phyloP scores from a whole-genome alignment of 2,888 invertebrate genomes.

The Acrobasis consociella region DNA sequence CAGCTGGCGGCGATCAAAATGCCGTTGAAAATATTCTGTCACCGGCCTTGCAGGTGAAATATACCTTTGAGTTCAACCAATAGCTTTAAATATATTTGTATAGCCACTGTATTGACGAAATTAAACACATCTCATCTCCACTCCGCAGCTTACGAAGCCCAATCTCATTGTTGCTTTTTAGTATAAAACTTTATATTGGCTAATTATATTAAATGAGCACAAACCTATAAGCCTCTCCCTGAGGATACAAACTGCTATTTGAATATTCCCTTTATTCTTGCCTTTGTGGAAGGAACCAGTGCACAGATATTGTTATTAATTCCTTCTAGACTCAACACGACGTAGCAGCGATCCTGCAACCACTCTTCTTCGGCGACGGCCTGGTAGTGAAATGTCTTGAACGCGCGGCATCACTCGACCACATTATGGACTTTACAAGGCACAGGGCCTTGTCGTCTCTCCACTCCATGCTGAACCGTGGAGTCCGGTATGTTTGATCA shows the following conservation, averaged over 20 bases:
- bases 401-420: constrained; percentile 95
- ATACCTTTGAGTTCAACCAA: not conserved
- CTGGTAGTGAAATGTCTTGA: constrained; percentile 96
- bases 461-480: constrained; percentile 98
- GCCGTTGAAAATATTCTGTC: constrained; percentile 90
- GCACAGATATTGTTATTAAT: not conserved
- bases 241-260: too few species aligned
- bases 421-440: constrained; percentile 99
- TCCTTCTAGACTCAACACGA: constrained; percentile 90
- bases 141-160: too few species aligned
- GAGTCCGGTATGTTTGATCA: constrained; percentile 85
- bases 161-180: too few species aligned
- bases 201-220: not conserved
- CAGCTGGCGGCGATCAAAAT: constrained; percentile 82
- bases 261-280: too few species aligned
- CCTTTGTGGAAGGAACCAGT: too few species aligned
- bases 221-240: too few species aligned
- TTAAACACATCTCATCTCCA: too few species aligned
- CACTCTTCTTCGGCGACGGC: constrained; percentile 95
- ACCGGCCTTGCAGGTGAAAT: constrained; percentile 87
- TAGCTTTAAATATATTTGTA: too few species aligned
- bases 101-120: too few species aligned
- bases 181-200: too few species aligned
- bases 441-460: constrained; percentile 96
- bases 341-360: constrained; percentile 92